phyloP scores from a whole-genome alignment of 2,113 vertebrate species.

The Clarias gariepinus region DNA sequence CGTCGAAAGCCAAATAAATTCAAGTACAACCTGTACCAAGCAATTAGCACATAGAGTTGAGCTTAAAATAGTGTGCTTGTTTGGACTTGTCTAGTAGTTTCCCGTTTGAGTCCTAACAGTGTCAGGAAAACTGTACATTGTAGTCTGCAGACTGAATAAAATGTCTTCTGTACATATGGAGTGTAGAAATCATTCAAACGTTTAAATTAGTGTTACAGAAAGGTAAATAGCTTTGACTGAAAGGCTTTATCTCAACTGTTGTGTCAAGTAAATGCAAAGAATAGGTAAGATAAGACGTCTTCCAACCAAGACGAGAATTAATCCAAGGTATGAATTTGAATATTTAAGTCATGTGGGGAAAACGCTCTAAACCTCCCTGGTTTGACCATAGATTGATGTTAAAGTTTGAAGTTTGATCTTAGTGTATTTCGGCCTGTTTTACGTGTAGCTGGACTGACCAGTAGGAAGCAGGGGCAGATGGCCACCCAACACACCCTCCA shows the following conservation, averaged over 20 bases:
- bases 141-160: not conserved
- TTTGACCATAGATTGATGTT: not conserved
- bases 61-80: not conserved
- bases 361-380: not conserved
- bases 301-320: not conserved
- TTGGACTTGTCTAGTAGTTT: not conserved
- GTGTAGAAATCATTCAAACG: not conserved
- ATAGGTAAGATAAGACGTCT: no score
- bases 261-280: not conserved
- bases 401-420: not conserved
- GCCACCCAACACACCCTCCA: slow-evolving; percentile 94
- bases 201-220: not conserved
- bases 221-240: not conserved
- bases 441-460: slow-evolving; percentile 77
- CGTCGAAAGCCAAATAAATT: not conserved
- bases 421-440: not conserved
- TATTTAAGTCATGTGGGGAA: not conserved
- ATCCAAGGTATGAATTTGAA: not conserved
- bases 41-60: not conserved
- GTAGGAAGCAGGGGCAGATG: slow-evolving; percentile 90
- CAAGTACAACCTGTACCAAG: not conserved
- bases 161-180: not conserved
- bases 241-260: not conserved
- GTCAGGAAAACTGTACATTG: not conserved
- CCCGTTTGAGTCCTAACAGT: not conserved